These are phyloP conservation scores for Oophaga pumilio DNA, from an alignment of 2,113 vertebrate genomes.

Conservation along the genomic window DNA sequence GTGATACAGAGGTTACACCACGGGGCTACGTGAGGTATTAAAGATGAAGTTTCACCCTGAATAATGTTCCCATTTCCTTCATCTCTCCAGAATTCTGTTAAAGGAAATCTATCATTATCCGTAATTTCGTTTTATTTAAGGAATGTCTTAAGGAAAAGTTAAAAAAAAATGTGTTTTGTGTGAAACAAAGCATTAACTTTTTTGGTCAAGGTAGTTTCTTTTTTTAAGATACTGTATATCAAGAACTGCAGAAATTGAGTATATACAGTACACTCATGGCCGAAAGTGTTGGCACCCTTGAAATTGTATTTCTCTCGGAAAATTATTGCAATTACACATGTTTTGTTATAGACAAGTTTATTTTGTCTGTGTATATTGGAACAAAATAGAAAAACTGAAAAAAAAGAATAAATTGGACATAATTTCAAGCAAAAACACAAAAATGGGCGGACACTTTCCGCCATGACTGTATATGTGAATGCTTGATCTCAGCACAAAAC, in stretches of 20 bases:
- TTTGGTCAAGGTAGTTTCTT: background rate
- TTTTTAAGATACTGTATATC: background rate
- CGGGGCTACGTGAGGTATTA: conserved; percentile 7
- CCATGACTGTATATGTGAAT: no score
- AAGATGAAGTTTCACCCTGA: conserved; percentile 10
- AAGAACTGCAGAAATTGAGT: background rate
- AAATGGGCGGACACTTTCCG: no score
- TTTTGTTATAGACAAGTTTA: no score
- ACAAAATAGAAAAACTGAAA: no score
- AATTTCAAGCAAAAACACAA: no score
- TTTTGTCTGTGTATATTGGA: no score
- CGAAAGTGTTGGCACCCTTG: no score
- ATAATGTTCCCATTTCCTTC: conserved; percentile 20
- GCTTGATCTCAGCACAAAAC: no score
- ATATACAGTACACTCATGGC: background rate
- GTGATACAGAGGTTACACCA: conserved; percentile 37
- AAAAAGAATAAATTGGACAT: no score
- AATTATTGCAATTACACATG: no score
- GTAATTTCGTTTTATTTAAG: conserved; percentile 1
- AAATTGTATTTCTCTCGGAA: no score
- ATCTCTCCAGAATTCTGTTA: background rate
- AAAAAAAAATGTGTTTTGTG: background rate
- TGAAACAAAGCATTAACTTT: background rate
- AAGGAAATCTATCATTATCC: conserved; percentile 26
- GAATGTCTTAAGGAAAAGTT: conserved; percentile 15